Base-by-base conservation (phyloP, 2,888 invertebrate genomes). In the Chalcosyrphus nemorum region DNA sequence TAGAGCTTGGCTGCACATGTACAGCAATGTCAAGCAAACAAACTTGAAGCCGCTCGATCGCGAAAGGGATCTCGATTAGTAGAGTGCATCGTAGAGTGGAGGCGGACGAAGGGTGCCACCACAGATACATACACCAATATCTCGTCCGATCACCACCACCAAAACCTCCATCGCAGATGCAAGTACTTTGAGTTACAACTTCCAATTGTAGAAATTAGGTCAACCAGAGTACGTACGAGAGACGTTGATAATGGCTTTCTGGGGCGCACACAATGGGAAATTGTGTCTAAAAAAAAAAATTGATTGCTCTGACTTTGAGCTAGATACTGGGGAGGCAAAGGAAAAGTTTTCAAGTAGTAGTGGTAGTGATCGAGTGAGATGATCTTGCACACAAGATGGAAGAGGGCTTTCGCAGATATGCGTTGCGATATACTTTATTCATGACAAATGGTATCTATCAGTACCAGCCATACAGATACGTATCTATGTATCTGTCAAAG, bases 201-300 rank as follows among this genome's bases (percentile, higher is more conserved):
- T 82, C 82, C 82, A 82, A 77, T 82, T 87, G 76, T 81, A 86
- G 88, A 90, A 90, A 90, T 89, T 90, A 86, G 90, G 90, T 91
- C 90, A 91, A 87, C 89, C 88, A 87, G 87, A 87, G 74, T 7
- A 75, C 15, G 24, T n/a, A n/a, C n/a, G n/a, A n/a, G n/a, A n/a
- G 59, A 52, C 56, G 77, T 72, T 78, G 72, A 82, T 78, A n/a
- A 78, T 68, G 77, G 71, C 77, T 77, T 65, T 66, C n/a, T n/a
- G 52, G 78, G 78, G 78, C 57, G 47, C 71, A 27, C 57, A 71
- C 54, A 78, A 72, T 61, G 54, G 17, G 41, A 78, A 72, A 72
- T 72, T 54, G 78, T 78, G 66, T 78, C 82, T 78, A 68, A 82
- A 82, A 78, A 78, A 72, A 68, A 82, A 82, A 78, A 78, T 71